Conservation (phyloP, 1,140 invertebrate genomes). For the Heliconius hewitsoni region DNA sequence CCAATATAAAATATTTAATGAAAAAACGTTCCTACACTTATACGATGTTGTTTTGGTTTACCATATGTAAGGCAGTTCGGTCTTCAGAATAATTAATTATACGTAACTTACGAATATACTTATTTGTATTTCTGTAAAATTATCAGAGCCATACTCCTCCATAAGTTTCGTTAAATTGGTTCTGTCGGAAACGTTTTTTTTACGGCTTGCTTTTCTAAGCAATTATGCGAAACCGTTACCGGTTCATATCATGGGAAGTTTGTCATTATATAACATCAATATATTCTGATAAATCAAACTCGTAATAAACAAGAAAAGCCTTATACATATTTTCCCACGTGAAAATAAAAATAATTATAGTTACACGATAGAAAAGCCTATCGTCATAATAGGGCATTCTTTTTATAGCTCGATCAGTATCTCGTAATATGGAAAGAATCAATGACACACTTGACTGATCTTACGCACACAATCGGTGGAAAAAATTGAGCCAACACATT, state of each 20-base stretch:
- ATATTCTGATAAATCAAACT: background rate
- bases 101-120: too few species aligned
- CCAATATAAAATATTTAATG: too few species aligned
- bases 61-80: too few species aligned
- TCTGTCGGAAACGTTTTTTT: background rate
- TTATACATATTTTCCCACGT: background rate
- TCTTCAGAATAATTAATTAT: too few species aligned
- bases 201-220: background rate
- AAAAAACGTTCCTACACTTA: too few species aligned
- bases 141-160: background rate
- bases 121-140: too few species aligned
- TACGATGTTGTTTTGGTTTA: too few species aligned
- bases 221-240: too few species aligned
- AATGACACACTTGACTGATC: constrained; percentile 52
- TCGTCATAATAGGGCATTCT: constrained; percentile 15
- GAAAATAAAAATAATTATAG: background rate
- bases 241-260: background rate
- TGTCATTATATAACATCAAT: background rate
- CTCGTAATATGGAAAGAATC: constrained; percentile 37
- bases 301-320: background rate
- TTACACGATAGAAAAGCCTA: background rate
- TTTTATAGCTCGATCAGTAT: constrained; percentile 22
- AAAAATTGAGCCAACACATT: constrained; percentile 49
- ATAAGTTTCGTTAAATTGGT: background rate
- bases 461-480: constrained; percentile 42